Evolutionary conservation across 2,888 invertebrate genomes (phyloP).

Genomic region (Deroplatys truncata): DNA sequence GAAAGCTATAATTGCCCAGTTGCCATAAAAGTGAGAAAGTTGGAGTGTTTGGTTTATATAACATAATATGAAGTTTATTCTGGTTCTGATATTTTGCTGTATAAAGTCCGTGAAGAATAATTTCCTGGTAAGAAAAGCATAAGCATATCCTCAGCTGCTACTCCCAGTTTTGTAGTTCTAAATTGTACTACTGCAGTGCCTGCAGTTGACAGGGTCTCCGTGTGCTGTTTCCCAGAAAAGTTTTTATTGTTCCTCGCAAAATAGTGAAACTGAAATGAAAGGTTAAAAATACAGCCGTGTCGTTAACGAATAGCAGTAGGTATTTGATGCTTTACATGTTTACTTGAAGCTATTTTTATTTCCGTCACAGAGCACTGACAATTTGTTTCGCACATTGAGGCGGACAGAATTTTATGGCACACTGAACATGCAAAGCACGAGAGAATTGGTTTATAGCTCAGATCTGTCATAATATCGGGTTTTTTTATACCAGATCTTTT

Average conservation of each 20-base stretch:
- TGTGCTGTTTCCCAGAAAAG: too few relatives aligned
- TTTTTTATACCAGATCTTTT: not conserved
- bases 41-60: too few relatives aligned
- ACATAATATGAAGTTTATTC: too few relatives aligned
- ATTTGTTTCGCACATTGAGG: not conserved
- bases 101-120: too few relatives aligned
- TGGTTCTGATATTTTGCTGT: too few relatives aligned
- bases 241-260: not conserved
- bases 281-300: not conserved
- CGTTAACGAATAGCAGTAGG: not conserved
- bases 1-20: too few relatives aligned
- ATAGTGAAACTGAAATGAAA: not conserved
- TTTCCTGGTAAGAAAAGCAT: too few relatives aligned
- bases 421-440: not conserved
- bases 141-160: too few relatives aligned
- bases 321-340: not conserved
- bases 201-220: too few relatives aligned
- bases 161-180: too few relatives aligned
- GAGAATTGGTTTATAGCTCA: not conserved
- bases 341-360: not conserved
- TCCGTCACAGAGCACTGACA: not conserved
- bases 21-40: too few relatives aligned
- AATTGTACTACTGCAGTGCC: too few relatives aligned
- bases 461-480: not conserved
- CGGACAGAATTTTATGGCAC: not conserved